Base-by-base conservation (phyloP, 2,888 invertebrate species). In the Thelaira solivaga region DNA sequence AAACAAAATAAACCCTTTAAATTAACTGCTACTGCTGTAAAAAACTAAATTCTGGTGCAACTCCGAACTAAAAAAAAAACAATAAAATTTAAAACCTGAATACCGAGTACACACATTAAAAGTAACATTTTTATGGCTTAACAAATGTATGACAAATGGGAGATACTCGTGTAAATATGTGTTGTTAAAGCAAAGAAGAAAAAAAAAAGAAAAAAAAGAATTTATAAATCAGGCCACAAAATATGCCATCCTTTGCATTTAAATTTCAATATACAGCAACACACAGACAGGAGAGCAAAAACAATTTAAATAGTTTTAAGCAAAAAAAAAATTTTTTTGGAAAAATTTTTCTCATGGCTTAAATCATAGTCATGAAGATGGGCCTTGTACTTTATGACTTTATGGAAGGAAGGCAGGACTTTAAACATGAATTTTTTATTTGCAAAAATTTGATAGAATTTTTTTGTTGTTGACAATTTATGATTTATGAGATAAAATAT, bases 401-500 rank as follows among this genome's bases (percentile, higher is more conserved):
- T n/a, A n/a, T n/a, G n/a, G n/a, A n/a, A n/a, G n/a, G n/a, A n/a
- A n/a, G n/a, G n/a, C n/a, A n/a, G n/a, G n/a, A n/a, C n/a, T n/a
- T n/a, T n/a, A n/a, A n/a, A n/a, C n/a, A n/a, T n/a, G n/a, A n/a
- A n/a, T n/a, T n/a, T n/a, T n/a, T n/a, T n/a, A n/a, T n/a, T n/a
- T n/a, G n/a, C n/a, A n/a, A n/a, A n/a, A n/a, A n/a, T n/a, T n/a
- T n/a, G n/a, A n/a, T n/a, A n/a, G n/a, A n/a, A n/a, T n/a, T n/a
- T n/a, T n/a, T n/a, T n/a, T n/a, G n/a, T n/a, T 72, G 76, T 47
- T 71, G 76, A 76, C 76, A 76, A 47, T 71, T 65, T 59, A 65
- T 76, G 76, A 76, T 76, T 76, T 76, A 76, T 76, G 29, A 53
- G 64, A 71, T 65, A 55, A 65, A 65, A 61, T 24, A 41, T 65